Conservation (phyloP, 2,888 invertebrate species). For the Cenopis cana region DNA sequence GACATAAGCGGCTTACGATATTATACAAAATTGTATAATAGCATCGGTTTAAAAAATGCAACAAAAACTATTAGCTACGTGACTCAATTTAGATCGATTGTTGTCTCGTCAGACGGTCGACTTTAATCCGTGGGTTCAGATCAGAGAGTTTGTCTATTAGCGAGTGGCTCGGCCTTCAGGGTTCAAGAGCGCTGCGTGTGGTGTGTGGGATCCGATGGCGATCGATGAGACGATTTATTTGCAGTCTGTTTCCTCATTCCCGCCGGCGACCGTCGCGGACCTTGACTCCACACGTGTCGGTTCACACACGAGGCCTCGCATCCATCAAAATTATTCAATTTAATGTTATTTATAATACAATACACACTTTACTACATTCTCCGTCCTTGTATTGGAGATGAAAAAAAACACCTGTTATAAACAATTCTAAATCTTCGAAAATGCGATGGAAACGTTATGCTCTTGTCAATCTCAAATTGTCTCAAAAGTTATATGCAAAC, state of each 20-base stretch:
- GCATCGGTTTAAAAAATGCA: constrained; percentile 27
- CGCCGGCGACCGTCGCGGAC: constrained; percentile 13
- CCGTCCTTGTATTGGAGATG: background rate
- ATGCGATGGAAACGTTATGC: background rate
- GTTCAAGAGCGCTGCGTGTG: constrained; percentile 27
- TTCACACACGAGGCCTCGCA: constrained; percentile 1
- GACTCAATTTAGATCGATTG: constrained; percentile 22
- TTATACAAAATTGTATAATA: constrained; percentile 27
- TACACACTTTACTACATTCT: background rate
- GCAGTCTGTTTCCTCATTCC: constrained; percentile 31
- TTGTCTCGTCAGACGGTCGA: background rate
- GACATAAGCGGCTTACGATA: constrained; percentile 38
- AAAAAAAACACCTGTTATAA: background rate
- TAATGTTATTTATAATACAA: background rate
- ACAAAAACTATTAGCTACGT: constrained; percentile 36
- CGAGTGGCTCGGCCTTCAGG: constrained; percentile 29
- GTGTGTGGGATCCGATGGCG: constrained; percentile 15
- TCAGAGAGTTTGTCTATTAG: background rate
- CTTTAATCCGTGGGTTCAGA: background rate
- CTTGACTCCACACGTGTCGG: background rate
- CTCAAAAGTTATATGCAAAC: background rate
- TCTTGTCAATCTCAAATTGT: background rate
- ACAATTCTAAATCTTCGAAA: background rate
- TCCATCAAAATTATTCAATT: background rate
- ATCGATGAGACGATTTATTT: constrained; percentile 35